Percentiles rank a stretch among this genome's conserved stretches.
Conservation (phyloP, 2,888 invertebrate genomes). For the Microctonus aethiopoides region DNA sequence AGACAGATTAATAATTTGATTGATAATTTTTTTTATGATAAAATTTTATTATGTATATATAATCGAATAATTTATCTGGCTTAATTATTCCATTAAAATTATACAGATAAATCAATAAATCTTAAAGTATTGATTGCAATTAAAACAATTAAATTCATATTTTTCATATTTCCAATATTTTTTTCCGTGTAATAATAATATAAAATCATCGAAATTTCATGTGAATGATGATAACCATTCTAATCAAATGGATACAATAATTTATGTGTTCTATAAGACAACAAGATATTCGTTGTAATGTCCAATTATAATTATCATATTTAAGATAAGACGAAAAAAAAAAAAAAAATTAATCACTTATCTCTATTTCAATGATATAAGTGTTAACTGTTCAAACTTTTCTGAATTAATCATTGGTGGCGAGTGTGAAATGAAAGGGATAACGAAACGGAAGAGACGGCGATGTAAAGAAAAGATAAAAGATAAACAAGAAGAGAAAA, state of each 20-base stretch:
- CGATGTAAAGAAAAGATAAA: not conserved
- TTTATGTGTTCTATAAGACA: conserved; percentile 42
- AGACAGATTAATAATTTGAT: too few species aligned
- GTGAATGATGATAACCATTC: conserved; percentile 1
- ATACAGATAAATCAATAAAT: too few species aligned
- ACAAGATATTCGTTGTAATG: conserved; percentile 39
- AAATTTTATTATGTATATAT: too few species aligned
- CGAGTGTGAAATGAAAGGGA: not conserved
- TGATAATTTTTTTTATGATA: too few species aligned
- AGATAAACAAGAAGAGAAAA: not conserved
- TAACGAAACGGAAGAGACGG: not conserved
- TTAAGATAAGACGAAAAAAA: conserved; percentile 23
- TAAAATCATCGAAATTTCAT: not conserved
- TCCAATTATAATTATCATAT: conserved; percentile 38
- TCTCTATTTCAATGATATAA: conserved; percentile 24
- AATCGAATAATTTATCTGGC: too few species aligned
- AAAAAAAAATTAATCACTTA: not conserved
- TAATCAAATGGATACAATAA: conserved; percentile 41
- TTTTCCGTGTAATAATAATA: too few species aligned
- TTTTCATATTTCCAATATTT: too few species aligned
- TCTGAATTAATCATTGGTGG: conserved; percentile 1
- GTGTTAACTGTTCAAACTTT: conserved; percentile 26
- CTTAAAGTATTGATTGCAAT: too few species aligned
- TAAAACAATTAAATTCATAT: too few species aligned
- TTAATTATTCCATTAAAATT: too few species aligned